Percentiles rank a stretch among this genome's conserved stretches.
Conservation (phyloP, 2,113 vertebrate species). For the Halcyon senegalensis region DNA sequence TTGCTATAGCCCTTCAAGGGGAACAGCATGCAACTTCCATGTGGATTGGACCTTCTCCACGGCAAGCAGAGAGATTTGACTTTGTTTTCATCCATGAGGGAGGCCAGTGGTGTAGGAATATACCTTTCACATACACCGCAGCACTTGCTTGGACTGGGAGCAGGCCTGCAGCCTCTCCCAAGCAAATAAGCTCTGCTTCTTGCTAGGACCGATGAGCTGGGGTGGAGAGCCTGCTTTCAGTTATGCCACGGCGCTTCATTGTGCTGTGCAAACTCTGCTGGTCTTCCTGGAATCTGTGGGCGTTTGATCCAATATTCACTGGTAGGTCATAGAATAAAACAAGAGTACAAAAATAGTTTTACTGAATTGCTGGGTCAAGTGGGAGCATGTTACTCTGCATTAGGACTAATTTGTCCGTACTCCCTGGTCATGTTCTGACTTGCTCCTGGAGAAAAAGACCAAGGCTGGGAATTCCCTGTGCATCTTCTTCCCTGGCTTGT, state of each 20-base stretch:
- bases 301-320: background rate
- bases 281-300: background rate
- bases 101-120: background rate
- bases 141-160: background rate
- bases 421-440: background rate
- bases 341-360: background rate
- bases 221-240: background rate
- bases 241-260: accelerated
- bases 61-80: background rate
- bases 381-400: background rate
- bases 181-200: background rate
- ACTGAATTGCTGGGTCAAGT: background rate
- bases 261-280: background rate
- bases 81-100: background rate
- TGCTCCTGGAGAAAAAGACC: background rate
- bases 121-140: background rate
- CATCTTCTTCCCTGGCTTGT: background rate
- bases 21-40: background rate
- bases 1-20: background rate
- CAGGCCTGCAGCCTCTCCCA: background rate
- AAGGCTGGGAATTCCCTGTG: background rate
- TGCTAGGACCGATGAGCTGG: background rate
- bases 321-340: background rate
- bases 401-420: background rate
- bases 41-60: background rate